A percentile compares a stretch with the other conserved stretches of the same genome.
Conservation (phyloP, 2,797 vertebrate species). For the Cynodonichthys magdalenae region DNA sequence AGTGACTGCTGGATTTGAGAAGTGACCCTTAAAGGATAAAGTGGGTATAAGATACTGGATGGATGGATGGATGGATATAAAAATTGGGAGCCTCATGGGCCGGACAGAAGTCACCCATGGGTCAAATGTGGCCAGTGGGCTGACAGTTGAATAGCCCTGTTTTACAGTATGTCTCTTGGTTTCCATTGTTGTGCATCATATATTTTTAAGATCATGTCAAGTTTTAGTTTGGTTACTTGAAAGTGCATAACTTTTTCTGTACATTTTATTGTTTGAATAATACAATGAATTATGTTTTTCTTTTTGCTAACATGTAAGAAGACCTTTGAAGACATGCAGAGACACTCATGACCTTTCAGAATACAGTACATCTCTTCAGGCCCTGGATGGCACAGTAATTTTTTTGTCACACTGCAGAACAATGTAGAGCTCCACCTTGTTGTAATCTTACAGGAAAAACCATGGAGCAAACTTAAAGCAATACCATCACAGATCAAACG, state of each 20-base stretch:
- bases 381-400: constrained; percentile 42
- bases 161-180: too few species aligned
- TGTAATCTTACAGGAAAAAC: constrained; percentile 29
- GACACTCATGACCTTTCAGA: constrained; percentile 53
- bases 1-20: too few species aligned
- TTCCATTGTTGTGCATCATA: too few species aligned
- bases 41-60: too few species aligned
- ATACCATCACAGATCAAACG: constrained; percentile 21
- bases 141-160: too few species aligned
- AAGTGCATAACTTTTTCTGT: background rate
- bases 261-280: background rate
- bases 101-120: too few species aligned
- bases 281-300: background rate
- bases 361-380: constrained; percentile 50
- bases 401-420: constrained; percentile 48
- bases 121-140: too few species aligned
- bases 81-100: too few species aligned
- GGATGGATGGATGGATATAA: too few species aligned
- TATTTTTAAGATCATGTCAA: too few species aligned
- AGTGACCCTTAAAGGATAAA: too few species aligned
- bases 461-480: constrained; percentile 18
- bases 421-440: constrained; percentile 31
- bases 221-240: background rate
- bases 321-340: constrained; percentile 18
- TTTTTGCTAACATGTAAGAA: background rate